Evolutionary conservation across 2,888 invertebrate species (phyloP).

Genomic region (Oligia latruncula): DNA sequence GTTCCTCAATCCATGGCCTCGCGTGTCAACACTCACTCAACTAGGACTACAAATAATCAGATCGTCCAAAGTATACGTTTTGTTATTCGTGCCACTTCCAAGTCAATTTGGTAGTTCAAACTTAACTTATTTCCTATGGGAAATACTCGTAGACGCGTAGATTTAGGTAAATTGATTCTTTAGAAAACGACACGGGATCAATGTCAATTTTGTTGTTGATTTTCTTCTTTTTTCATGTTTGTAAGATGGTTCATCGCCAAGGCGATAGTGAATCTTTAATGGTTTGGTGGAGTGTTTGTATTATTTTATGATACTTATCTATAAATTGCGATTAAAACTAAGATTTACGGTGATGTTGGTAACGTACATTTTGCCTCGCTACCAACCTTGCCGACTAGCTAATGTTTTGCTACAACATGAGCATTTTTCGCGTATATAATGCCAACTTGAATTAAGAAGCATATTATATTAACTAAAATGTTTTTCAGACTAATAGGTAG

Average conservation of each 20-base stretch:
- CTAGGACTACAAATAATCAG: conserved; percentile 11
- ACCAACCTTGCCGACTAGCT: too few species aligned
- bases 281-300: neutral
- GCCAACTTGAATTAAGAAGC: too few species aligned
- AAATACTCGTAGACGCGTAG: conserved; percentile 19
- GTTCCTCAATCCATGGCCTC: neutral
- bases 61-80: conserved; percentile 48
- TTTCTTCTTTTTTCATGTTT: conserved; percentile 41
- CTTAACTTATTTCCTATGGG: conserved; percentile 76
- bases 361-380: too few species aligned
- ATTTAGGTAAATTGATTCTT: conserved; percentile 64
- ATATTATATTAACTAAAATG: too few species aligned
- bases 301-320: too few species aligned
- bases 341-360: neutral
- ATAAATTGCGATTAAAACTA: neutral
- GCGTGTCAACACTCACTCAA: neutral
- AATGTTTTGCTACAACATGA: too few species aligned
- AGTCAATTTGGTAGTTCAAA: conserved; percentile 78
- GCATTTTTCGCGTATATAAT: too few species aligned
- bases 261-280: neutral
- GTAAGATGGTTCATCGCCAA: neutral
- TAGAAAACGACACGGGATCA: conserved; percentile 5
- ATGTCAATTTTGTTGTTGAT: conserved; percentile 16
- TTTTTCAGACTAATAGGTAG: neutral
- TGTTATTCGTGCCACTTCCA: conserved; percentile 65